phyloP scores from a whole-genome alignment of 2,888 invertebrate genomes.

The Netelia melanura region DNA sequence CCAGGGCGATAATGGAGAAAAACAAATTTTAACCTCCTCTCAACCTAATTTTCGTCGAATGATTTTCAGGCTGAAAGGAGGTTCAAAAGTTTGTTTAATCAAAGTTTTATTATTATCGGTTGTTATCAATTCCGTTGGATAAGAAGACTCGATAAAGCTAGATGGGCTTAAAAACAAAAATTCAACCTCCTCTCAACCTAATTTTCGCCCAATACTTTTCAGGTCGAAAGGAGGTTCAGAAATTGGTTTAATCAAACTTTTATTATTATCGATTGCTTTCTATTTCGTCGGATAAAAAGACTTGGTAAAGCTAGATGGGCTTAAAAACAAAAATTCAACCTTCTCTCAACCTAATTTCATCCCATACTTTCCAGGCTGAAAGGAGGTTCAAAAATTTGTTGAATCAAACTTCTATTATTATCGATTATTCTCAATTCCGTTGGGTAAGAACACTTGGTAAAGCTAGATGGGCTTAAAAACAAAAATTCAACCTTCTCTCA shows the following conservation, averaged over 20 bases:
- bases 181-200: too few species aligned
- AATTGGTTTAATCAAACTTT: too few species aligned
- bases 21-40: background rate
- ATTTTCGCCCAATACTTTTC: too few species aligned
- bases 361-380: too few species aligned
- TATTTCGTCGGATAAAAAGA: background rate
- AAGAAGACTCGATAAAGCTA: background rate
- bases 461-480: background rate
- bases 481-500: background rate
- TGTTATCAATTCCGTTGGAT: background rate
- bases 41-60: too few species aligned
- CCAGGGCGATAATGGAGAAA: background rate
- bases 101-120: too few species aligned
- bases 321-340: background rate
- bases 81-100: too few species aligned
- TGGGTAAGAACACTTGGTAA: background rate
- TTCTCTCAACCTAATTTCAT: too few species aligned
- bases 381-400: too few species aligned
- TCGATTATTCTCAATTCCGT: background rate
- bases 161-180: background rate
- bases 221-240: too few species aligned
- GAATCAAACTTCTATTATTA: too few species aligned
- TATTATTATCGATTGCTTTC: background rate
- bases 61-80: too few species aligned
- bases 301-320: background rate